Conservation (phyloP, 2,797 vertebrate species). For the Leptoclinus maculatus region DNA sequence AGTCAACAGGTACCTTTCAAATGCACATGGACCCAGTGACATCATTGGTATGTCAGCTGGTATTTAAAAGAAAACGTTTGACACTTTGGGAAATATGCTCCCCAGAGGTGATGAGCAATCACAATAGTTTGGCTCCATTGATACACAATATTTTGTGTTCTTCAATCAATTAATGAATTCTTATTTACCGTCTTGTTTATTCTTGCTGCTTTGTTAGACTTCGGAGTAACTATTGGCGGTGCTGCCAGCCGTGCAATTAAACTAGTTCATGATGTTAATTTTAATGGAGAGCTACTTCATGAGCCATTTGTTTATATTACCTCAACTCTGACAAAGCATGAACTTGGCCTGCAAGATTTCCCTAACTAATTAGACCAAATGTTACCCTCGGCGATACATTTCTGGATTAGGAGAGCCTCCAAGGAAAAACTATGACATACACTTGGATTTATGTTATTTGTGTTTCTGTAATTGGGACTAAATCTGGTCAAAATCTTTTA, state of each 20-base stretch:
- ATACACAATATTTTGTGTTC: constrained; percentile 18
- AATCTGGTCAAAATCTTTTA: constrained; percentile 66
- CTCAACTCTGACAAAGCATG: constrained; percentile 64
- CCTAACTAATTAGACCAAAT: constrained; percentile 57
- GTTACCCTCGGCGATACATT: constrained; percentile 37
- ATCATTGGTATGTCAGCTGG: too few species aligned
- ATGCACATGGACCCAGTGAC: too few species aligned
- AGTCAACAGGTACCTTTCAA: too few species aligned
- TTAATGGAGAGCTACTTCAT: constrained; percentile 62
- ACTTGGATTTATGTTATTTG: constrained; percentile 68
- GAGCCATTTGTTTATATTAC: constrained; percentile 74
- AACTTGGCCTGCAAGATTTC: constrained; percentile 45
- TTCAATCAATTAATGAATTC: constrained; percentile 2
- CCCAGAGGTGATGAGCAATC: too few species aligned
- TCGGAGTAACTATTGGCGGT: constrained; percentile 22
- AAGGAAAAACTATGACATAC: constrained; percentile 58
- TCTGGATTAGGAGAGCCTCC: constrained; percentile 57
- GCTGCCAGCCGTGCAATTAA: constrained; percentile 40
- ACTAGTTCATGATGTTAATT: constrained; percentile 48
- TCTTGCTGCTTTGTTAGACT: constrained; percentile 33
- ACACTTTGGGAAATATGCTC: not conserved
- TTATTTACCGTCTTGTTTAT: constrained; percentile 27
- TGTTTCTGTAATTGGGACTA: constrained; percentile 68
- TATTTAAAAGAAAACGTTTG: too few species aligned
- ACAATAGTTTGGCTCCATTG: constrained; percentile 6